Base-by-base conservation (phyloP, 2,888 invertebrate genomes). In the Drosophila borborema region DNA sequence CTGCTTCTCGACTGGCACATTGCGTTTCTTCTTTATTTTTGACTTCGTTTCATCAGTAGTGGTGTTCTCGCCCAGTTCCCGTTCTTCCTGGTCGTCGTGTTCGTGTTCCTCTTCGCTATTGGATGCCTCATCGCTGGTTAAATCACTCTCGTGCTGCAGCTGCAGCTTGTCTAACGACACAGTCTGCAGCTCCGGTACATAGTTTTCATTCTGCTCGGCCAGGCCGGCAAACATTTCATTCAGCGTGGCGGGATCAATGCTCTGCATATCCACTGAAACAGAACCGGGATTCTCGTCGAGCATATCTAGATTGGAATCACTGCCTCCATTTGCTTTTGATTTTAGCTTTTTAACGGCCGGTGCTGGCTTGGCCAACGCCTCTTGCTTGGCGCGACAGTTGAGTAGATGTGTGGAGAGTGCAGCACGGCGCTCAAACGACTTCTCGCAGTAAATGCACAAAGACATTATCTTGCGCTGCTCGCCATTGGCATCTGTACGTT, bases 401-500 rank as follows among this genome's bases (percentile, higher is more conserved):
- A 95, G 95, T 45, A 95, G 94, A 93, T 96, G 97, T 23, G 96
- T 95, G 8, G 95, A 94, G 5, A 96, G 93, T 3, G 96, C 96
- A 14, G 96, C 96, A 77, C 95, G 95, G 0, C 96, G 94, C 90
- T 96, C 96, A 89, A 96, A 96, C 67, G 94, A 94, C 78, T 96
- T 95, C 0, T 95, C 96, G 91, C 97, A 97, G 95, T 91, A 92
- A 23, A 84, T 82, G 77, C 93, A 90, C 94, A 95, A 90, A 81
- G 96, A 93, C 54, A 95, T 96, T 81, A 96, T 94, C 91, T 95
- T 95, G 74, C 95, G 94, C 38, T 86, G 72, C 72, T 91, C 91
- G 0, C 84, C 82, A 54, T 77, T 71, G 7, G 67, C 65, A 36
- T 67, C 68, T 7, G 63, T 48, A 1, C 59, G 71, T 18, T 86